Conservation (phyloP, 2,113 vertebrate species). For the Halichoerus grypus region DNA sequence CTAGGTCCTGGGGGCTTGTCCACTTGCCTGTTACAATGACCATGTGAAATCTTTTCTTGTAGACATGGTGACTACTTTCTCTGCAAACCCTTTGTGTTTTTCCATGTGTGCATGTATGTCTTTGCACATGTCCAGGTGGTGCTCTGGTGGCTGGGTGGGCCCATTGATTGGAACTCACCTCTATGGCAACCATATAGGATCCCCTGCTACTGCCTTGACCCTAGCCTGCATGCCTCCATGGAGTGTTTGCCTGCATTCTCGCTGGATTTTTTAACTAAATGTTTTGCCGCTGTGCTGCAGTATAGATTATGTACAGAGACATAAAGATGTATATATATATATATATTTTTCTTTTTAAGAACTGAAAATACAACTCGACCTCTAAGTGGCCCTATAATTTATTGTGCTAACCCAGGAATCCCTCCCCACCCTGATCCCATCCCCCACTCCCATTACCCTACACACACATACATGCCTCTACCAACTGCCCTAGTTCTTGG, state of each 20-base stretch:
- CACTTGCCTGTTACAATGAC: conserved; percentile 61
- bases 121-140: conserved; percentile 69
- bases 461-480: conserved; percentile 55
- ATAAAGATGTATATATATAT: conserved; percentile 59
- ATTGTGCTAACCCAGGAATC: conserved; percentile 76
- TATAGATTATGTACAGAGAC: conserved; percentile 77
- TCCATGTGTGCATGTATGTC: conserved; percentile 45
- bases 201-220: conserved; percentile 67
- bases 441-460: neutral
- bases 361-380: conserved; percentile 79
- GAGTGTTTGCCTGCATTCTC: conserved; percentile 69
- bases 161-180: conserved; percentile 62
- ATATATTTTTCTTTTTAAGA: conserved; percentile 69
- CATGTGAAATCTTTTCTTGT: conserved; percentile 59
- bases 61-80: neutral
- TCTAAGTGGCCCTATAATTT: conserved; percentile 80
- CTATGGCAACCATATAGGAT: conserved; percentile 63
- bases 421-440: neutral
- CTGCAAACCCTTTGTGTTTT: conserved; percentile 48
- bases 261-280: conserved; percentile 75
- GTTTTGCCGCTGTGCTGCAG: conserved; percentile 76
- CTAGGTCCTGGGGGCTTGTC: conserved; percentile 42
- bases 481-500: conserved; percentile 75
- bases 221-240: conserved; percentile 69
- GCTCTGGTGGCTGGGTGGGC: conserved; percentile 69